phyloP scores from a whole-genome alignment of 2,888 invertebrate species.

The Isoperla grammatica region DNA sequence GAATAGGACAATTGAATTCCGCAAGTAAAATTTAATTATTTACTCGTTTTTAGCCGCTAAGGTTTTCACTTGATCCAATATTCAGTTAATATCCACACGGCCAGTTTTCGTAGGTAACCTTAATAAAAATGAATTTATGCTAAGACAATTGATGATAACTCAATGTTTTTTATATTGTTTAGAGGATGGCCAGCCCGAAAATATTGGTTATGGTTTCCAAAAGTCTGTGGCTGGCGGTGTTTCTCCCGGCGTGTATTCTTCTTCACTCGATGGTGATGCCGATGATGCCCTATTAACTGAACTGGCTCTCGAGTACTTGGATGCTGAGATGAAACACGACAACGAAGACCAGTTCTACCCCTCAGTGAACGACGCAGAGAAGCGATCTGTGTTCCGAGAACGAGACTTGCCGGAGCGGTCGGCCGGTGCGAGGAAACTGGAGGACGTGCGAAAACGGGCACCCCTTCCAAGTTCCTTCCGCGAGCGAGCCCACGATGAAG shows the following conservation, averaged over 20 bases:
- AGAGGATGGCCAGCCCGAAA: slow-evolving; percentile 45
- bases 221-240: slow-evolving; percentile 35
- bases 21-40: too few relatives aligned
- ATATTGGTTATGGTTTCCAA: slow-evolving; percentile 44
- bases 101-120: too few relatives aligned
- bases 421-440: slow-evolving; percentile 18
- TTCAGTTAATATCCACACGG: too few relatives aligned
- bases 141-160: too few relatives aligned
- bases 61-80: too few relatives aligned
- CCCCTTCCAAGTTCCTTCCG: slow-evolving; percentile 48
- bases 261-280: slow-evolving; percentile 26
- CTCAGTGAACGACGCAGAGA: slow-evolving; percentile 20
- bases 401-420: slow-evolving; percentile 20
- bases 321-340: slow-evolving; percentile 22
- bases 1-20: too few relatives aligned
- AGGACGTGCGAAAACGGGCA: slow-evolving; percentile 37
- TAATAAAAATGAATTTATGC: too few relatives aligned
- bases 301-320: slow-evolving; percentile 32
- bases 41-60: too few relatives aligned
- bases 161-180: slow-evolving; percentile 13
- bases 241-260: slow-evolving; percentile 22
- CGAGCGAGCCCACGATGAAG: slow-evolving; percentile 41
- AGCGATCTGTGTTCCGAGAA: slow-evolving; percentile 37
- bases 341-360: slow-evolving; percentile 11
- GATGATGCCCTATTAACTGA: slow-evolving; percentile 30